These are phyloP conservation scores for Micrasema longulum DNA, from an alignment of 1,140 invertebrate genomes.

Conservation along the genomic window DNA sequence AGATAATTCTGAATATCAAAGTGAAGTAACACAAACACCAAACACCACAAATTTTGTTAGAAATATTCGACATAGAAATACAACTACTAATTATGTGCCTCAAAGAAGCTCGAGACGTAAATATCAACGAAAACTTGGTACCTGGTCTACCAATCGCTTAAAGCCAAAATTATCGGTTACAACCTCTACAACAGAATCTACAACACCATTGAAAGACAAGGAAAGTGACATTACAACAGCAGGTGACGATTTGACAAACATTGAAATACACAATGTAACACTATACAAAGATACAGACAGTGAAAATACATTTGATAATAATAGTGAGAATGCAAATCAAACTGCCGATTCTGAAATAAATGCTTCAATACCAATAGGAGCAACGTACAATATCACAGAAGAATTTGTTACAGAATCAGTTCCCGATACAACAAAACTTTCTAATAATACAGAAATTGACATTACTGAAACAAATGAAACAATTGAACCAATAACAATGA, in stretches of 20 bases:
- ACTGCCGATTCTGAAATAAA: conserved; percentile 39
- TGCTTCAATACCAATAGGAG: conserved; percentile 39
- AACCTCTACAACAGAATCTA: conserved; percentile 17
- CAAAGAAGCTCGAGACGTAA: conserved; percentile 41
- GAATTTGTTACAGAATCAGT: conserved; percentile 9
- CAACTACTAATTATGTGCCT: conserved; percentile 63
- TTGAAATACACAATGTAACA: conserved; percentile 49
- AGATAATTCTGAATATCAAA: not conserved
- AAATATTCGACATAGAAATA: conserved; percentile 56
- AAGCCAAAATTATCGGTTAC: conserved; percentile 45
- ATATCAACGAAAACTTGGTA: conserved; percentile 56
- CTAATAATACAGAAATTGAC: conserved; percentile 5
- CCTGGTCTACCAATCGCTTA: conserved; percentile 55
- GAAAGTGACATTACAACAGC: conserved; percentile 20
- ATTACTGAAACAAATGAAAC: conserved; percentile 21
- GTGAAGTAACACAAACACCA: conserved; percentile 2
- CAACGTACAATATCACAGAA: conserved; percentile 34
- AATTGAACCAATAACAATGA: conserved; percentile 2
- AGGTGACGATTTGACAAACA: conserved; percentile 46
- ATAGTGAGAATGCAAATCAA: conserved; percentile 3
- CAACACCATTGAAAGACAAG: conserved; percentile 4
- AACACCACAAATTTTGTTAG: not conserved
- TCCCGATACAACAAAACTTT: conserved; percentile 1
- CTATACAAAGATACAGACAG: not conserved
- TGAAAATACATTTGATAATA: not conserved